Evolutionary conservation across 2,797 vertebrate genomes (phyloP), one percentile per base, ranked within the genome.

Genomic region (Pangasius larnaudii): DNA sequence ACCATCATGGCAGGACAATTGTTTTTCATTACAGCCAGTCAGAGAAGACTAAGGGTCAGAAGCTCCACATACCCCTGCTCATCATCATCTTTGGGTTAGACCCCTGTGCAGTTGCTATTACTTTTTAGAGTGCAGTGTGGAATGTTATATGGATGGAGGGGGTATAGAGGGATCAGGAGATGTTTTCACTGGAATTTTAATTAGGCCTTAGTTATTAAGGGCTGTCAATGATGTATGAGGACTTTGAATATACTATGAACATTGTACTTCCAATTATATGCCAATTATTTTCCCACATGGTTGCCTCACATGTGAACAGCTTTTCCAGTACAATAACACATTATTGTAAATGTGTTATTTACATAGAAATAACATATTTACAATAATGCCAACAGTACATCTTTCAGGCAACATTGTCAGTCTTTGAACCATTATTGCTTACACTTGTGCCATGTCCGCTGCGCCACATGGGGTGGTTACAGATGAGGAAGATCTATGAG

Each of bases 1-100:
- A 63, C 72, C 84, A 90, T 92, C 86, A 91, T 84, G 53, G 84
- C 85, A 58, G 72, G 81, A 91, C 90, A 91, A 92, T 91, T 92
- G 91, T 89, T 91, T 93, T 92, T 91, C 86, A 91, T 91, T 90
- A 92, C 77, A 24, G 51, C 13, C 49, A 78, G 85, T 67, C 49
- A 74, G 58, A 80, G 87, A 91, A 74, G 74, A 75, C 80, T 84
- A 88, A 51, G 42, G 89, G 89, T 89, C 89, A 86, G 58, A 56
- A 90, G 87, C 79, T 79, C 79, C 59, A 81, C 33, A 22, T 90
- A 88, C 91, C 90, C 89, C 69, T 24, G 39, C 65, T 84, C 51
- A 82, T 53, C 84, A 86, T 87, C 78, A 56, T 67, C 24, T 75
- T 84, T 88, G 71, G 78, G 58, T 78, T 79, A 74, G 81, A 63